phyloP scores from a whole-genome alignment of 2,797 vertebrate genomes.

The Galago senegalensis region DNA sequence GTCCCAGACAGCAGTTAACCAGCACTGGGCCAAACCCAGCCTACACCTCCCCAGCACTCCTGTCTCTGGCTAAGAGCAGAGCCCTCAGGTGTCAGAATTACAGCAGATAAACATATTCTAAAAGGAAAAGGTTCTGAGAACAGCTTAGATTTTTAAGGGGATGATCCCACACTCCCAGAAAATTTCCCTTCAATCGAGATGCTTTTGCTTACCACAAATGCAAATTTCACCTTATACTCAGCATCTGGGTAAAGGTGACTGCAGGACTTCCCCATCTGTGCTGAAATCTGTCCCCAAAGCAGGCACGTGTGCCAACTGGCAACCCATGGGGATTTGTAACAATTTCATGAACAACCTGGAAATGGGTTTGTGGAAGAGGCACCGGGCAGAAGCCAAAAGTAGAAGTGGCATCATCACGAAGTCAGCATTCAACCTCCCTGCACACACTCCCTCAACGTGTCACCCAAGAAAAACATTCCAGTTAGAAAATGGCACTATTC shows the following conservation, averaged over 20 bases:
- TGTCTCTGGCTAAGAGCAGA: background rate
- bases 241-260: background rate
- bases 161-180: background rate
- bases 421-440: background rate
- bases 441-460: background rate
- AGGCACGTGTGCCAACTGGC: background rate
- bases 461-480: slow-evolving; percentile 73
- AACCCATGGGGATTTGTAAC: background rate
- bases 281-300: background rate
- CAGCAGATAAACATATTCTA: background rate
- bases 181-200: background rate
- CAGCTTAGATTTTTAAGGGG: background rate
- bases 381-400: background rate
- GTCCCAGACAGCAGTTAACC: fast-evolving
- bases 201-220: background rate
- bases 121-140: background rate
- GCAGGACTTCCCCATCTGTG: background rate
- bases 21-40: fast-evolving
- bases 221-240: background rate
- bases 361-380: slow-evolving; percentile 30
- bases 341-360: slow-evolving; percentile 31
- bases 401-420: background rate
- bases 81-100: background rate
- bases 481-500: slow-evolving; percentile 66
- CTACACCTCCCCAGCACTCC: fast-evolving